phyloP scores from a whole-genome alignment of 1,140 invertebrate species.

The Atopsyche davidsoni region DNA sequence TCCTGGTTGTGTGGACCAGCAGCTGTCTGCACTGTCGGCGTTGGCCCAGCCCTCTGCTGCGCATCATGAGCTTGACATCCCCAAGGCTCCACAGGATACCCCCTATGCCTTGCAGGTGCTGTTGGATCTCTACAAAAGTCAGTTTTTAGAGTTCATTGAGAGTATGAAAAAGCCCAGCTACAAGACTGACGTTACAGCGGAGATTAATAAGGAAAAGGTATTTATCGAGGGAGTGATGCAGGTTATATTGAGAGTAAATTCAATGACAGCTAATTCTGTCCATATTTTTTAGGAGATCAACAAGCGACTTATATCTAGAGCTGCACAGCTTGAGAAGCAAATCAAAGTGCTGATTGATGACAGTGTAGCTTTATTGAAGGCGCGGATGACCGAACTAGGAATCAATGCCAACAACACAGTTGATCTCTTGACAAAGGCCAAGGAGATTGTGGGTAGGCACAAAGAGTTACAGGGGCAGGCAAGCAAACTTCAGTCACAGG shows the following conservation, averaged over 20 bases:
- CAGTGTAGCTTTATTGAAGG: constrained; percentile 82
- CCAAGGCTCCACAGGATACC: constrained; percentile 65
- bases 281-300: constrained; percentile 61
- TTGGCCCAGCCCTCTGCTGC: constrained; percentile 50
- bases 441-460: constrained; percentile 86
- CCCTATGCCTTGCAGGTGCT: constrained; percentile 82
- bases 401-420: constrained; percentile 77
- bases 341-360: constrained; percentile 86
- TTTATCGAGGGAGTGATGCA: background rate
- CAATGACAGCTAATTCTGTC: constrained; percentile 1
- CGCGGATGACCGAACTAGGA: constrained; percentile 84
- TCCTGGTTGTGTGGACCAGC: constrained; percentile 85
- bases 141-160: constrained; percentile 75
- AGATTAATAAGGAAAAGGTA: constrained; percentile 76
- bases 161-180: constrained; percentile 76
- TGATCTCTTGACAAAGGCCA: constrained; percentile 82
- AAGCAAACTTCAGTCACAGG: constrained; percentile 74
- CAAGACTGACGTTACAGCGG: constrained; percentile 61
- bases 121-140: constrained; percentile 74
- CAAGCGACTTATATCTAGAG: constrained; percentile 68
- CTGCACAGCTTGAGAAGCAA: constrained; percentile 83
- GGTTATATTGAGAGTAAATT: background rate
- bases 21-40: constrained; percentile 67
- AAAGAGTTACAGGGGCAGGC: constrained; percentile 86
- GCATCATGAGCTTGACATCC: constrained; percentile 77